These are phyloP conservation scores for Horisme vitalbata DNA, from an alignment of 2,888 invertebrate species.

Conservation along the genomic window DNA sequence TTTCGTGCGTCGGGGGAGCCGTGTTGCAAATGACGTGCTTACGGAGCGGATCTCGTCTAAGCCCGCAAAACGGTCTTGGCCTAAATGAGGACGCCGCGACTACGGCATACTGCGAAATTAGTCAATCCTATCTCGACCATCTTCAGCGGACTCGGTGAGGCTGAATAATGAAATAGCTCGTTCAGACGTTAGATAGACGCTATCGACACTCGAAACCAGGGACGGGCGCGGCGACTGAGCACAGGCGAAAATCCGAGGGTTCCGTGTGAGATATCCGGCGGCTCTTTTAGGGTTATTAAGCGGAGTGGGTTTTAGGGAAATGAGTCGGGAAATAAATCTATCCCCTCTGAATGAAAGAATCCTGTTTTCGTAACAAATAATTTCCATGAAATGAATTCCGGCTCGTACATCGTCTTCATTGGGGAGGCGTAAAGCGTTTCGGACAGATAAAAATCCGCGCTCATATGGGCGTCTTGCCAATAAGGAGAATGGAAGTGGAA, in stretches of 20 bases:
- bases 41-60: constrained; percentile 64
- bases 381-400: constrained; percentile 66
- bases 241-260: constrained; percentile 72
- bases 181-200: constrained; percentile 60
- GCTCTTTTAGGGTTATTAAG: constrained; percentile 78
- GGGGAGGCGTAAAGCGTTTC: constrained; percentile 47
- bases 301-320: constrained; percentile 79
- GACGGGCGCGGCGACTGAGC: constrained; percentile 54
- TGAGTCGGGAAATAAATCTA: constrained; percentile 70
- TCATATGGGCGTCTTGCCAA: constrained; percentile 64
- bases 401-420: constrained; percentile 70
- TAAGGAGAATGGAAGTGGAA: constrained; percentile 63
- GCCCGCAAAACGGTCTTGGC: constrained; percentile 63
- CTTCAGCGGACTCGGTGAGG: constrained; percentile 61
- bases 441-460: constrained; percentile 56
- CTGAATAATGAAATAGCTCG: constrained; percentile 80
- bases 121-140: constrained; percentile 75
- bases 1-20: constrained; percentile 47
- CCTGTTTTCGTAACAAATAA: constrained; percentile 61
- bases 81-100: constrained; percentile 70
- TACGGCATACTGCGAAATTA: constrained; percentile 72
- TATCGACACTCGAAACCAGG: constrained; percentile 59
- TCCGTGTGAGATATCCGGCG: constrained; percentile 73
- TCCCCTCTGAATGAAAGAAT: constrained; percentile 58
- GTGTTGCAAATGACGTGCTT: constrained; percentile 72